Percentiles rank a stretch among this genome's conserved stretches.
Conservation (phyloP, 2,888 invertebrate genomes). For the Lasioglossum villosulum region DNA sequence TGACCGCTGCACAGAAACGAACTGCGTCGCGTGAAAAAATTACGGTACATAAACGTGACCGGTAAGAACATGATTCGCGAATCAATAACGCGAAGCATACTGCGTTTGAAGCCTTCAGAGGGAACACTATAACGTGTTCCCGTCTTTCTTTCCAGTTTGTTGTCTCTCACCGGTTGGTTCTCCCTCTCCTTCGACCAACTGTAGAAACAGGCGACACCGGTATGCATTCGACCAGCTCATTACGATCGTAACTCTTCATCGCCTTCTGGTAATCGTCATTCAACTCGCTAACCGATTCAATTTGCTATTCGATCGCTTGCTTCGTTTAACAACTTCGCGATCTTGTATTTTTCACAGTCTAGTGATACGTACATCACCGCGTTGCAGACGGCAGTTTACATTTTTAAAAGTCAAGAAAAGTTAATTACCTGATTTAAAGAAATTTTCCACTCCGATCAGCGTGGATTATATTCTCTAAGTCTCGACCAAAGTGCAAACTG, state of each 20-base stretch:
- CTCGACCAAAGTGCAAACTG: background rate
- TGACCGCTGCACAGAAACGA: background rate
- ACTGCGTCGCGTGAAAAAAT: background rate
- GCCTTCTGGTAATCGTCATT: slow-evolving; percentile 13
- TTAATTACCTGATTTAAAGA: background rate
- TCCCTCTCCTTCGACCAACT: slow-evolving; percentile 29
- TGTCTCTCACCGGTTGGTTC: slow-evolving; percentile 41
- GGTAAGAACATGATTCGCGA: slow-evolving; percentile 21
- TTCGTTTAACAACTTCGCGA: no score
- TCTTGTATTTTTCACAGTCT: background rate
- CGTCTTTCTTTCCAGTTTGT: slow-evolving; percentile 38
- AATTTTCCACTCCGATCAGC: background rate
- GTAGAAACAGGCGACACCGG: slow-evolving; percentile 47
- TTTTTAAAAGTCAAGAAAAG: no score
- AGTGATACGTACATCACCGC: no score
- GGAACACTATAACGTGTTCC: slow-evolving; percentile 41
- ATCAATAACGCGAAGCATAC: slow-evolving; percentile 48
- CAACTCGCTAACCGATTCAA: no score
- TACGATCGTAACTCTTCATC: slow-evolving; percentile 24
- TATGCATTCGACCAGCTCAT: slow-evolving; percentile 42
- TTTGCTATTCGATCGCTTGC: no score
- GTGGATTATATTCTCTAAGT: background rate
- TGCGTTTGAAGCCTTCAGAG: slow-evolving; percentile 40
- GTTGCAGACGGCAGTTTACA: no score
- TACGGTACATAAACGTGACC: background rate